Evolutionary conservation across 2,797 vertebrate genomes (phyloP), one percentile per base, ranked within the genome.

Genomic region (Catostomus latipinnis): DNA sequence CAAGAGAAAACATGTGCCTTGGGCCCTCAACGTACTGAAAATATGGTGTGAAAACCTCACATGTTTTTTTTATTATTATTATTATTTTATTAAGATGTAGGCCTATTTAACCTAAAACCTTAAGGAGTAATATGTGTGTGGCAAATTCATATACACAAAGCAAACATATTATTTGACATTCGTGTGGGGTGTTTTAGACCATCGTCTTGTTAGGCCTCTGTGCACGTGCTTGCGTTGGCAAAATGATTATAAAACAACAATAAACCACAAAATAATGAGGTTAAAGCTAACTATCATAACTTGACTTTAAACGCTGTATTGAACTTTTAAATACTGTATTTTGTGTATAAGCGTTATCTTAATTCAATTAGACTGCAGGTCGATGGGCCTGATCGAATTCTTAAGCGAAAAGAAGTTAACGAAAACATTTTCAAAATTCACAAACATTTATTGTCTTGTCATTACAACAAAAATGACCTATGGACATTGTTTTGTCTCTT

Each of bases 391-490:
- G 48, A 60, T 13, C 4, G 71, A 56, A 72, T 45, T 18, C 80
- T 80, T 49, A 53, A 12, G 82, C 56, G 62, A 70, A 86, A 87
- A 85, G 76, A 82, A 85, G 70, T 89, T 85, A 83, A 79, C 76
- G 65, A 87, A 84, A 80, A 80, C 81, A 85, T 74, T 70, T 87
- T 88, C 83, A 86, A 89, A 94, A 95, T 93, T 95, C 96, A 97
- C 95, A 95, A 95, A 97, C 96, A 97, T 98, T 99, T 99, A 98
- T 99, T 99, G 94, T 93, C 85, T 94, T 88, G 89, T 91, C 91
- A 94, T 96, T 96, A 98, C 95, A 97, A 94, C 95, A 93, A 92
- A 91, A 92, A 93, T 92, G 91, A 94, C 92, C 92, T 93, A 93
- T 91, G 87, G 90, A 95, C 94, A 95, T 91, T 88, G 85, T 88